Conservation (phyloP, 2,888 invertebrate genomes). For the Dynastes maya region DNA sequence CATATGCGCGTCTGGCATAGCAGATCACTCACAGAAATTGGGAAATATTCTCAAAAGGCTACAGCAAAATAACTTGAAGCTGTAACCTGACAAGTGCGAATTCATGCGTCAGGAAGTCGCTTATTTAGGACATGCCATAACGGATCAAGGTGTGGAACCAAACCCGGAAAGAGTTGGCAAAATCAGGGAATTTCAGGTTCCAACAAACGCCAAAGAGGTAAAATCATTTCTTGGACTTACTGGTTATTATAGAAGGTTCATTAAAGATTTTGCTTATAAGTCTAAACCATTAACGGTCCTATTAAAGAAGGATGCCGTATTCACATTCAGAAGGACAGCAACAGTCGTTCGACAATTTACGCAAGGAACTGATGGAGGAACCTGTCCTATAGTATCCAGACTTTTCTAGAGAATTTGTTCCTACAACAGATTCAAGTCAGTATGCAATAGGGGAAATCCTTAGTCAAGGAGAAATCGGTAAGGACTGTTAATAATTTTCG, state of each 20-base stretch:
- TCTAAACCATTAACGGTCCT: constrained; percentile 25
- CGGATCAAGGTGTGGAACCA: background rate
- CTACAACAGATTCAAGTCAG: constrained; percentile 53
- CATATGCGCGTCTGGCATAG: too few relatives aligned
- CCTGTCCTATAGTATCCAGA: too few relatives aligned
- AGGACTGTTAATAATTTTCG: constrained; percentile 58
- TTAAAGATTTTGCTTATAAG: constrained; percentile 41
- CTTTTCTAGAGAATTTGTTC: constrained; percentile 38
- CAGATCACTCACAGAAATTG: too few relatives aligned
- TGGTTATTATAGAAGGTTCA: constrained; percentile 45
- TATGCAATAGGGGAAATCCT: constrained; percentile 48
- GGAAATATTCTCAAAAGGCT: too few relatives aligned
- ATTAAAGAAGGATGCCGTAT: background rate
- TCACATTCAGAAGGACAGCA: too few relatives aligned
- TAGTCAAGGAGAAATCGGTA: constrained; percentile 50
- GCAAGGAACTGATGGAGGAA: too few relatives aligned
- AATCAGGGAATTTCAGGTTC: background rate
- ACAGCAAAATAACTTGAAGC: too few relatives aligned
- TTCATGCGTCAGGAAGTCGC: background rate
- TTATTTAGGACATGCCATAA: background rate
- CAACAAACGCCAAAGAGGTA: constrained; percentile 18
- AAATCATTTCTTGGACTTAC: constrained; percentile 41
- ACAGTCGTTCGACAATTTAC: too few relatives aligned
- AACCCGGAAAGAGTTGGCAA: background rate
- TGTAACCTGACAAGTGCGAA: background rate